A percentile compares a stretch with the other conserved stretches of the same genome.
Evolutionary conservation across 1,140 invertebrate genomes (phyloP).

Genomic region (Scylla paramamosain): DNA sequence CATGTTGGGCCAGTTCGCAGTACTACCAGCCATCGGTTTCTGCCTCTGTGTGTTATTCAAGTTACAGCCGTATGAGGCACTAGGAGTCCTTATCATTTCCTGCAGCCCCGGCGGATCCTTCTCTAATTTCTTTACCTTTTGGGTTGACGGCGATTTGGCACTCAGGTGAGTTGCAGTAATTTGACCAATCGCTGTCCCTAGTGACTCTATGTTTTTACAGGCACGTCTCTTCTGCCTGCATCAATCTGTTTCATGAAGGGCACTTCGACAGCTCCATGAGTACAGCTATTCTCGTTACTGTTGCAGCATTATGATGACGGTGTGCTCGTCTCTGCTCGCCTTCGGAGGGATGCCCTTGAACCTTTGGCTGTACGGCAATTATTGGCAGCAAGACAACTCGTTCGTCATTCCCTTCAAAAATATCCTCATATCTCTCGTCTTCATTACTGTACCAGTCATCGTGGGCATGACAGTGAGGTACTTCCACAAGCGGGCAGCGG

Average conservation of each 20-base stretch:
- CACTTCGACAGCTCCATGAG: too few relatives aligned
- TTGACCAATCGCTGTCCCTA: neutral
- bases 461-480: constrained; percentile 80
- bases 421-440: constrained; percentile 79
- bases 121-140: constrained; percentile 81
- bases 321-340: constrained; percentile 38
- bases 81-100: constrained; percentile 80
- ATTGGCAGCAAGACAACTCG: constrained; percentile 78
- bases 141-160: constrained; percentile 80
- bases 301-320: constrained; percentile 46
- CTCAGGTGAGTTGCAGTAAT: constrained; percentile 79
- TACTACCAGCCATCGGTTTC: constrained; percentile 80
- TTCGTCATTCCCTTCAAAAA: constrained; percentile 80
- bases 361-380: constrained; percentile 78
- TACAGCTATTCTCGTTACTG: neutral
- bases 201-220: neutral
- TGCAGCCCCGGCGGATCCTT: constrained; percentile 81
- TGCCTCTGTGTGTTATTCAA: constrained; percentile 78
- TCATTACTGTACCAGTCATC: constrained; percentile 79
- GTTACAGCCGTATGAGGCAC: constrained; percentile 77
- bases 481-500: constrained; percentile 79
- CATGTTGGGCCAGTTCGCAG: constrained; percentile 80
- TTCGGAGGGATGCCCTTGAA: constrained; percentile 57
- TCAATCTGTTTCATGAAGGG: neutral
- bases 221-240: neutral